A percentile compares a stretch with the other conserved stretches of the same genome.
Evolutionary conservation across 1,140 invertebrate genomes (phyloP).

Genomic region (Bombus breviceps): DNA sequence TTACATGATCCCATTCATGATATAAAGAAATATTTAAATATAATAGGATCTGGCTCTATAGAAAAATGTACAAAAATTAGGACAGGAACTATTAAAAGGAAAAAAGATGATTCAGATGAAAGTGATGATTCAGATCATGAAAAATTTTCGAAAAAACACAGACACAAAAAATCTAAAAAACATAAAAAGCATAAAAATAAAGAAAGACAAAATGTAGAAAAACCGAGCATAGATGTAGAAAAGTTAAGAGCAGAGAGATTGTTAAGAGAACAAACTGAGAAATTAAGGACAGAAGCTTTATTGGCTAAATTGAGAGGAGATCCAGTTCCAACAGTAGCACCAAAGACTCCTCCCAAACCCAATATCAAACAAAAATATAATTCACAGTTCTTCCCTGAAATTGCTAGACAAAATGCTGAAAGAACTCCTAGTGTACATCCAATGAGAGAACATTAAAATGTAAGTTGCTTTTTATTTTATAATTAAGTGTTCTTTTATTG

Average conservation of each 20-base stretch:
- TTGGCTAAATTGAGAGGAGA: constrained; percentile 86
- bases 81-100: constrained; percentile 31
- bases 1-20: constrained; percentile 89
- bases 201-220: constrained; percentile 68
- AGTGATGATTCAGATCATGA: constrained; percentile 65
- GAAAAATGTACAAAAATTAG: constrained; percentile 43
- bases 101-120: constrained; percentile 54
- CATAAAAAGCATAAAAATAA: constrained; percentile 75
- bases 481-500: neutral
- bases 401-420: constrained; percentile 90
- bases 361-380: constrained; percentile 90
- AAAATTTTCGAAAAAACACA: constrained; percentile 68
- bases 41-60: constrained; percentile 67
- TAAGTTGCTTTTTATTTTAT: constrained; percentile 17
- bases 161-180: constrained; percentile 80
- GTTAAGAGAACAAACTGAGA: constrained; percentile 90
- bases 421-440: constrained; percentile 65
- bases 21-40: constrained; percentile 85
- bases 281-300: constrained; percentile 86
- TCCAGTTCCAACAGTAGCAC: constrained; percentile 63
- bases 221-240: constrained; percentile 85
- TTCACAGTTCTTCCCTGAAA: constrained; percentile 95
- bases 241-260: constrained; percentile 91
- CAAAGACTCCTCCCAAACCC: constrained; percentile 67
- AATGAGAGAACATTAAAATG: constrained; percentile 18